Evolutionary conservation across 2,113 vertebrate species (phyloP), one percentile per base, ranked within the genome.

Genomic region (Rattus norvegicus): DNA sequence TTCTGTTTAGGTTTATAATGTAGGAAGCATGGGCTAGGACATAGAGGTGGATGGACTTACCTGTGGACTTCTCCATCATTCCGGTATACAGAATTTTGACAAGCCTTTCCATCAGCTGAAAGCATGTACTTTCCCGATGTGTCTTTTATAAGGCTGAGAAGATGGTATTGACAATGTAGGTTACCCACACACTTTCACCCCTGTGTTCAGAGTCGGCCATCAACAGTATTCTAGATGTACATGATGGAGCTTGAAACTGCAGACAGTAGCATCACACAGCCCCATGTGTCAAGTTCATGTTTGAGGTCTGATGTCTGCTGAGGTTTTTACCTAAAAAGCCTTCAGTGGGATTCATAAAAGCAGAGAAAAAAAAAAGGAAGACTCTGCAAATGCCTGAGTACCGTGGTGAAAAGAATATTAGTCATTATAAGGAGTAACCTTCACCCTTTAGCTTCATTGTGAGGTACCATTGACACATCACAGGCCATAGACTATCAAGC

Each of bases 401-500:
- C 95, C 95, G 87, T 92, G 84, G 89, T 85, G 92, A 92, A 95
- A 80, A 95, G 70, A 86, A 22, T 89, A 97, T 97, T 97, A 98
- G 36, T 97, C 90, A 19, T 97, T 98, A 96, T 65, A 43, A 97
- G 84, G 96, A 97, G 67, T 61, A 94, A 92, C 77, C 95, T 97
- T 88, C 96, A 84, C 97, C 96, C 92, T 98, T 89, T 90, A 95
- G 85, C 95, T 97, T 97, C 96, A 94, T 63, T 92, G 47, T 89
- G 26, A 47, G 85, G 11, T 97, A 95, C 72, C 91, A 54, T 84
- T 39, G 72, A 80, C 86, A 91, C 91, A 54, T 95, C 96, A 36
- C 95, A 91, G 56, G 92, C 52, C 92, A 47, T 12, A 33, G 33
- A 79, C 56, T 19, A 0, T 94, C 61, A 5, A 20, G 75, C 88